phyloP scores from a whole-genome alignment of 2,113 vertebrate genomes.

The Indicator indicator region DNA sequence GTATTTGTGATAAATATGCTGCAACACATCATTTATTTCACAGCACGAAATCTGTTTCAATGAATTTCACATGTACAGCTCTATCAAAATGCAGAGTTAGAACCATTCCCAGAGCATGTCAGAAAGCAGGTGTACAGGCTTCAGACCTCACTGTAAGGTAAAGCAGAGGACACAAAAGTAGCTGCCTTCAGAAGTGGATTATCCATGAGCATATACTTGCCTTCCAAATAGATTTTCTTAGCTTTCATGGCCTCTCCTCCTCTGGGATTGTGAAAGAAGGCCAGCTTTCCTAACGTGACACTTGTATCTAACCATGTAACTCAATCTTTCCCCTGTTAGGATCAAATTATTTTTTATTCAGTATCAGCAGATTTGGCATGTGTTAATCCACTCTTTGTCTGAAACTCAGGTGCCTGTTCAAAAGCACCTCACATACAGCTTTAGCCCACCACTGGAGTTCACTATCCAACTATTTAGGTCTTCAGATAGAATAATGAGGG shows the following conservation, averaged over 20 bases:
- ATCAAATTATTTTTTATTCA: neutral
- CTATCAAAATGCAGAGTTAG: neutral
- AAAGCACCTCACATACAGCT: neutral
- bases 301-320: neutral
- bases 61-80: neutral
- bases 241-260: neutral
- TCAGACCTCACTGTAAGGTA: neutral
- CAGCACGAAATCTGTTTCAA: neutral
- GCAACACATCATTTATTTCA: conserved; percentile 2
- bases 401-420: neutral
- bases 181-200: neutral
- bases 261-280: neutral
- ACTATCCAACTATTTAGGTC: neutral
- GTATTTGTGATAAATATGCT: neutral
- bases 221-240: neutral
- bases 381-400: neutral
- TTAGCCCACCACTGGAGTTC: neutral
- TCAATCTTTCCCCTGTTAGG: neutral
- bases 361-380: neutral
- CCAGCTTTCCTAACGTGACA: neutral
- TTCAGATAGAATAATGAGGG: neutral
- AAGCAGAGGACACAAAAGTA: neutral
- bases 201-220: neutral
- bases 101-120: neutral
- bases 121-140: neutral